Evolutionary conservation across 2,888 invertebrate species (phyloP), one percentile per base, ranked within the genome.

Genomic region (Cephus runcator): DNA sequence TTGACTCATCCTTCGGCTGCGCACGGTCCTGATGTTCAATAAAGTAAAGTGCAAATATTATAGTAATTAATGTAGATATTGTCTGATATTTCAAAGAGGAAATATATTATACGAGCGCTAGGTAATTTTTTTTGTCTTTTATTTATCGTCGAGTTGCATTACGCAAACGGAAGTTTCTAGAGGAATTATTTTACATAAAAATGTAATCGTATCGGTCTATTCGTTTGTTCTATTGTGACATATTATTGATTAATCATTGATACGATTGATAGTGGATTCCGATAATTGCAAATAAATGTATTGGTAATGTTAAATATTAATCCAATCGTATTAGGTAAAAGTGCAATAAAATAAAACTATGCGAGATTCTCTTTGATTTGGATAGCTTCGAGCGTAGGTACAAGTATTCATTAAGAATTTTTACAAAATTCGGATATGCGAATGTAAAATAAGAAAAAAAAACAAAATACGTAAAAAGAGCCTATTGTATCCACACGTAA

Each of bases 401-500:
- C 40, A 23, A 56, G 9, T 56, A 23, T 56, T 23, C 1, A 56
- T 56, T 56, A 56, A 56, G 40, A 56, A 23, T 56, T 56, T 56
- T 56, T 23, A 56, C 40, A 23, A 56, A 56, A 56, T 23, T 56
- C 40, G 40, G 6, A 56, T 56, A 56, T 56, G 23, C 40, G 23
- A 56, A 56, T 56, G 6, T 56, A 23, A 15, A 56, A 23, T 56
- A 56, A 56, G 15, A 56, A 9, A 23, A 9, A 23, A 4, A 23
- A 56, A 56, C 23, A 23, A 23, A 56, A 56, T 56, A 56, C 40
- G 40, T 56, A 56, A 56, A 56, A 56, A 4, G 2, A 56, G 23
- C 23, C 40, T 56, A 56, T 23, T 56, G 40, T 56, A 56, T 56
- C 23, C 23, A 69, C 77, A 76, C 79, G 79, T 79, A 81, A 79